Percentiles rank a stretch among this genome's conserved stretches.
phyloP scores from a whole-genome alignment of 1,140 invertebrate species.

The Cyphomyrmex costatus region DNA sequence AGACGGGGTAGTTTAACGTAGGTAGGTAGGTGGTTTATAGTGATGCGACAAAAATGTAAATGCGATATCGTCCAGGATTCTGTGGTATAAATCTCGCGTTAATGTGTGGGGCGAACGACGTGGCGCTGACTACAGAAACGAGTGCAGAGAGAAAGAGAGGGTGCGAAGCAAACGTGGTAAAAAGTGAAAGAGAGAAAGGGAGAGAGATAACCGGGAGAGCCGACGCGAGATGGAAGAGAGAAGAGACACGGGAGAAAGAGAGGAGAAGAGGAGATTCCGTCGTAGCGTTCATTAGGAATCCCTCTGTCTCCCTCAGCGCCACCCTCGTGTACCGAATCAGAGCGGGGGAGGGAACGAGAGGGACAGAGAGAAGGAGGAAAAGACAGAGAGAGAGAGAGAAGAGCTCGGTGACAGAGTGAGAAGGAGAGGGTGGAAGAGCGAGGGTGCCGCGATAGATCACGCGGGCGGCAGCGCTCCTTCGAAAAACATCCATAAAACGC shows the following conservation, averaged over 20 bases:
- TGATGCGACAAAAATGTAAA: slow-evolving; percentile 87
- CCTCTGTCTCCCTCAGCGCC: slow-evolving; percentile 75
- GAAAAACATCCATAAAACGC: slow-evolving; percentile 88
- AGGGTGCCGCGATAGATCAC: slow-evolving; percentile 86
- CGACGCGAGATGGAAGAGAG: slow-evolving; percentile 37
- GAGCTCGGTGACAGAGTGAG: slow-evolving; percentile 64
- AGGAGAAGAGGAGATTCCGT: slow-evolving; percentile 72
- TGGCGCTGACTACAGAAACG: slow-evolving; percentile 74
- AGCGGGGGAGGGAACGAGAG: slow-evolving; percentile 51
- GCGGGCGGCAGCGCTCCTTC: slow-evolving; percentile 86
- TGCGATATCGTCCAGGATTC: slow-evolving; percentile 85
- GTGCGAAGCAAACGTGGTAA: slow-evolving; percentile 38
- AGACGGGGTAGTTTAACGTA: slow-evolving; percentile 62
- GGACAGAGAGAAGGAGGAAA: slow-evolving; percentile 19
- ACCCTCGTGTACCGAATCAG: slow-evolving; percentile 75
- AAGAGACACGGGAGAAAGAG: slow-evolving; percentile 50
- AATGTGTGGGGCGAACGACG: slow-evolving; percentile 83
- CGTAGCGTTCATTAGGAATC: slow-evolving; percentile 83
- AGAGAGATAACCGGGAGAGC: slow-evolving; percentile 41
- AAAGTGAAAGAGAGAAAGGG: slow-evolving; percentile 52
- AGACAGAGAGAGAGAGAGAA: slow-evolving; percentile 60
- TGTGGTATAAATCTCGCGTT: slow-evolving; percentile 85
- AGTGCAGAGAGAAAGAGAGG: slow-evolving; percentile 60
- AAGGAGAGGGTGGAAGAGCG: slow-evolving; percentile 72
- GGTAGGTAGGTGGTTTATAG: slow-evolving; percentile 83